Conservation (phyloP, 2,888 invertebrate species). For the Oligia latruncula region DNA sequence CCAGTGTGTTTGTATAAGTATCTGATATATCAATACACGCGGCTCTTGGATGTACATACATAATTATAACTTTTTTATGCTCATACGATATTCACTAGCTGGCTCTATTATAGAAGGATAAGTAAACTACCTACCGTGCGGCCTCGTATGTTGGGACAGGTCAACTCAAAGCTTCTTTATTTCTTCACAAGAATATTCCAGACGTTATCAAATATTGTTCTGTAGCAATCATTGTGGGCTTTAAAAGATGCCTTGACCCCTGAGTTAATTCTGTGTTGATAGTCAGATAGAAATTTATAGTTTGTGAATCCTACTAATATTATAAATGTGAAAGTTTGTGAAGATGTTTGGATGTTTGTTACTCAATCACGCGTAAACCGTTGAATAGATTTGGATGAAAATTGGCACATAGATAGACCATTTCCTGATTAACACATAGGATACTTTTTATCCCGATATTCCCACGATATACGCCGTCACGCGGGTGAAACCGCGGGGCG, state of each 20-base stretch:
- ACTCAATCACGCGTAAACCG: too few relatives aligned
- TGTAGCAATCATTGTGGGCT: not conserved
- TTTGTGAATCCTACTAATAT: not conserved
- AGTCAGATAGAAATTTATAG: constrained; percentile 1
- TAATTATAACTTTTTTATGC: too few relatives aligned
- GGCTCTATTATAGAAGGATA: not conserved
- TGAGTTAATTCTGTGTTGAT: not conserved
- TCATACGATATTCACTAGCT: not conserved
- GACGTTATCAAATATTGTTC: constrained; percentile 2
- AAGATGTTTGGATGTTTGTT: too few relatives aligned
- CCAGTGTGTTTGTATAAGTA: constrained; percentile 23
- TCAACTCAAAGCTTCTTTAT: constrained; percentile 3
- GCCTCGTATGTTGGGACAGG: constrained; percentile 1
- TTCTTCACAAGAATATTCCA: not conserved
- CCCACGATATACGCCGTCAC: too few relatives aligned
- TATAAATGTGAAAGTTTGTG: too few relatives aligned
- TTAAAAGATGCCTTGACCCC: not conserved
- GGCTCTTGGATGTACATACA: not conserved
- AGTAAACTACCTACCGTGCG: not conserved
- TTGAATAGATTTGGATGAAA: too few relatives aligned
- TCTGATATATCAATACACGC: constrained; percentile 15
- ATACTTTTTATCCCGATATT: too few relatives aligned
- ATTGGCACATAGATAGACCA: too few relatives aligned
- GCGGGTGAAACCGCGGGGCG: too few relatives aligned
- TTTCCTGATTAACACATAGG: too few relatives aligned